phyloP scores from a whole-genome alignment of 92 coral and sea anemone species.

The Zoanthus sociatus region DNA sequence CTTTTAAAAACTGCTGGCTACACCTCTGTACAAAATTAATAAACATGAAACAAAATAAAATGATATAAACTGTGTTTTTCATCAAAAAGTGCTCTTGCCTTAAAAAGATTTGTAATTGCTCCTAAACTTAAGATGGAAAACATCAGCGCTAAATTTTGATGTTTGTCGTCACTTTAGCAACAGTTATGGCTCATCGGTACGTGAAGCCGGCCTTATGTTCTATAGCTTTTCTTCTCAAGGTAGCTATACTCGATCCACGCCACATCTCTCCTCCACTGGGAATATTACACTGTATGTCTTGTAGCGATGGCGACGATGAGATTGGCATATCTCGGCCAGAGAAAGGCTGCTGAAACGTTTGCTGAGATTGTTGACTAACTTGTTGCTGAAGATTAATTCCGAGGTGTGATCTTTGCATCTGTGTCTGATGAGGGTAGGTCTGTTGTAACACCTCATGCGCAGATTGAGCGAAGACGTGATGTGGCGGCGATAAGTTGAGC shows the following conservation, averaged over 20 bases:
- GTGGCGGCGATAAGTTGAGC: conserved; percentile 87
- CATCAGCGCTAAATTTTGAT: background rate
- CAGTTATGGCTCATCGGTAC: conserved; percentile 66
- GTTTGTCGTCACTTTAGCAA: background rate
- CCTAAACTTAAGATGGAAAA: too few relatives aligned
- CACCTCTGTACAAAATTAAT: too few relatives aligned
- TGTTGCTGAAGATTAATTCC: conserved; percentile 94
- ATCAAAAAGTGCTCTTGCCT: too few relatives aligned
- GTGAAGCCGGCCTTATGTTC: conserved; percentile 90
- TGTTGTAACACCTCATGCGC: conserved; percentile 96
- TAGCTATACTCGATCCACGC: conserved; percentile 99
- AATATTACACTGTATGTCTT: conserved; percentile 96
- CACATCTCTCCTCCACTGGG: conserved; percentile 98
- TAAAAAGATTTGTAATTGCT: too few relatives aligned
- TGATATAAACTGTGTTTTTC: too few relatives aligned
- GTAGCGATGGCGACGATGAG: conserved; percentile 98
- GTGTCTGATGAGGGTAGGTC: conserved; percentile 87
- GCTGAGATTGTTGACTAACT: conserved; percentile 80
- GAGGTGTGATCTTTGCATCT: conserved; percentile 89
- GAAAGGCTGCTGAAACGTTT: conserved; percentile 84
- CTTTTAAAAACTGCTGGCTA: too few relatives aligned
- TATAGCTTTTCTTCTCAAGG: conserved; percentile 93
- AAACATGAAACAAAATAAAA: too few relatives aligned
- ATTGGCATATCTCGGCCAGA: conserved; percentile 97
- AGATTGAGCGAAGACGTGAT: conserved; percentile 92